Evolutionary conservation across 2,888 invertebrate species (phyloP).

Genomic region (Epinotia ramella): DNA sequence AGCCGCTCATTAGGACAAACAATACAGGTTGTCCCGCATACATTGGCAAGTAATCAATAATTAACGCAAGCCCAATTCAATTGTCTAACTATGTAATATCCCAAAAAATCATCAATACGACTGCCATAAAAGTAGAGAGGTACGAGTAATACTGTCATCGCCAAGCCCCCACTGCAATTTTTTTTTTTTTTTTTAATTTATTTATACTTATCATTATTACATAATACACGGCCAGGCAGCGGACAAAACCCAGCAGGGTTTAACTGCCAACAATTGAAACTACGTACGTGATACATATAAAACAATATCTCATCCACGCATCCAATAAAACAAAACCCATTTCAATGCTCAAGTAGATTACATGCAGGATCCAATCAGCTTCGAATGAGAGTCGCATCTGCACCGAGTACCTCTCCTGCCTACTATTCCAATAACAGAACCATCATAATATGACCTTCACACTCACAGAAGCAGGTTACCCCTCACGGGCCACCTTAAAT

Average conservation of each 20-base stretch:
- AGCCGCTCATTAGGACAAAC: constrained; percentile 9
- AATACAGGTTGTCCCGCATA: neutral
- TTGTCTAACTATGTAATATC: neutral
- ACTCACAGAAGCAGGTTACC: neutral
- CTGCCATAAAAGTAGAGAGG: neutral
- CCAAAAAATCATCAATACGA: neutral
- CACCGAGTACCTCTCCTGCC: constrained; percentile 49
- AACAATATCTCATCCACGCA: constrained; percentile 37
- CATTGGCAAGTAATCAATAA: constrained; percentile 1
- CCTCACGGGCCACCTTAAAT: constrained; percentile 49
- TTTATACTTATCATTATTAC: too few relatives aligned
- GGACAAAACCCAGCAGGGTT: too few relatives aligned
- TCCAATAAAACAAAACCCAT: constrained; percentile 41
- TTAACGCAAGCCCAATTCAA: neutral
- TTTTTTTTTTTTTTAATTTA: too few relatives aligned
- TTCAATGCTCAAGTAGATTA: constrained; percentile 43
- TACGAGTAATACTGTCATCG: neutral
- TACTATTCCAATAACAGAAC: constrained; percentile 30
- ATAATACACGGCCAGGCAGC: too few relatives aligned
- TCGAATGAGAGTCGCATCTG: constrained; percentile 73
- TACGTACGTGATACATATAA: constrained; percentile 17
- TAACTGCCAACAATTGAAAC: too few relatives aligned
- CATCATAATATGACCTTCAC: constrained; percentile 8
- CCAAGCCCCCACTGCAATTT: neutral
- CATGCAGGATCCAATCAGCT: constrained; percentile 43